Evolutionary conservation across 1,140 invertebrate species (phyloP).

Genomic region (Matsumurasca onukii): DNA sequence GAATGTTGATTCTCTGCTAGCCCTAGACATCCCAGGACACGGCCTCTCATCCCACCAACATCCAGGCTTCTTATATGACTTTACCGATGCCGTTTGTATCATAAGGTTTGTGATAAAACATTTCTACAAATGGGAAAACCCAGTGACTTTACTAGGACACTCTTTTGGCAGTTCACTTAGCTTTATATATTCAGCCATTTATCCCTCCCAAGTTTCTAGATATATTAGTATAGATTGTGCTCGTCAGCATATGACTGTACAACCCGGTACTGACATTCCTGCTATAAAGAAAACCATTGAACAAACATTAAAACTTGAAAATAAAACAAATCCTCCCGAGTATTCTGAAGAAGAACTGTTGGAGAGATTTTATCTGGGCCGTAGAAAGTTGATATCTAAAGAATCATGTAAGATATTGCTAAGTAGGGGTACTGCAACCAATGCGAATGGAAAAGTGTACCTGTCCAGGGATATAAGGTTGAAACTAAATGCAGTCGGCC

Average conservation of each 20-base stretch:
- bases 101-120: slow-evolving; percentile 57
- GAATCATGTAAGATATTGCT: slow-evolving; percentile 67
- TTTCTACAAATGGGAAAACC: slow-evolving; percentile 75
- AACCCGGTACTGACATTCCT: slow-evolving; percentile 38
- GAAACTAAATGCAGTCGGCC: slow-evolving; percentile 47
- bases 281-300: slow-evolving; percentile 44
- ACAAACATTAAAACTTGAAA: slow-evolving; percentile 30
- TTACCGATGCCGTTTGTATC: slow-evolving; percentile 64
- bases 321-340: slow-evolving; percentile 39
- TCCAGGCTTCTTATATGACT: slow-evolving; percentile 67
- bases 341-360: slow-evolving; percentile 60
- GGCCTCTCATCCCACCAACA: slow-evolving; percentile 78
- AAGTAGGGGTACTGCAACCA: slow-evolving; percentile 62
- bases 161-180: slow-evolving; percentile 76
- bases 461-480: slow-evolving; percentile 69
- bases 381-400: slow-evolving; percentile 38
- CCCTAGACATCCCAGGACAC: slow-evolving; percentile 79
- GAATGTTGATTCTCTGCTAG: slow-evolving; percentile 56
- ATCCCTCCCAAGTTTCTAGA: slow-evolving; percentile 67
- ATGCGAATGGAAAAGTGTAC: slow-evolving; percentile 51
- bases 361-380: slow-evolving; percentile 65
- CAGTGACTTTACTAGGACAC: slow-evolving; percentile 70
- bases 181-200: slow-evolving; percentile 75
- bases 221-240: slow-evolving; percentile 70
- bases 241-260: slow-evolving; percentile 44